Percentiles rank a stretch among this genome's conserved stretches.
Evolutionary conservation across 2,888 invertebrate species (phyloP).

Genomic region (Carabus problematicus): DNA sequence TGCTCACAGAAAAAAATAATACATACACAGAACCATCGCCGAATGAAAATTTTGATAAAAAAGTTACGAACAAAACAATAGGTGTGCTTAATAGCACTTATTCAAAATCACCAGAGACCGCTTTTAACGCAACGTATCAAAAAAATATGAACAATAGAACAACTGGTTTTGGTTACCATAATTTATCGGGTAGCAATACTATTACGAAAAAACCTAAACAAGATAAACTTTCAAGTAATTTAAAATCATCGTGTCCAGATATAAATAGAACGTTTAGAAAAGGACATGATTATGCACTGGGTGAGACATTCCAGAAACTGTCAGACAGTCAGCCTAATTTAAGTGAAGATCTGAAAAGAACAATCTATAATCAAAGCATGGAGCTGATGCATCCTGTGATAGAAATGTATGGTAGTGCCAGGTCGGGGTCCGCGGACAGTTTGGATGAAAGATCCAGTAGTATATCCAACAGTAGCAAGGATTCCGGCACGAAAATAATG

Average conservation of each 20-base stretch:
- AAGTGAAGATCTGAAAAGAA: constrained; percentile 33
- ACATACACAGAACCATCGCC: constrained; percentile 8
- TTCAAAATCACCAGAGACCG: constrained; percentile 14
- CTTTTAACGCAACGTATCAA: constrained; percentile 27
- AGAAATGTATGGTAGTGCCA: constrained; percentile 17
- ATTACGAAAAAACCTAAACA: constrained; percentile 27
- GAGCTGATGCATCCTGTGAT: constrained; percentile 28
- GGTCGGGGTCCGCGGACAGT: constrained; percentile 56
- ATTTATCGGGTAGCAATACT: constrained; percentile 29
- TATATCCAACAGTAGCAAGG: constrained; percentile 54
- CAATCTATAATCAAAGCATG: constrained; percentile 41
- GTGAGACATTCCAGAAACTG: constrained; percentile 34
- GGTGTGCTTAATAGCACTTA: constrained; percentile 15
- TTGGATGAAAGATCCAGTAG: constrained; percentile 56
- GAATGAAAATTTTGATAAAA: constrained; percentile 22
- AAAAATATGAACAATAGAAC: constrained; percentile 24
- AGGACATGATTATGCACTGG: constrained; percentile 21
- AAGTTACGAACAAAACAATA: constrained; percentile 9
- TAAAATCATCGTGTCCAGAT: constrained; percentile 38
- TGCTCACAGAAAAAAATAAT: constrained; percentile 1
- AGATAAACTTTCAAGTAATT: constrained; percentile 4
- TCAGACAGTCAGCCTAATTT: constrained; percentile 39
- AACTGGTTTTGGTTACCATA: constrained; percentile 7
- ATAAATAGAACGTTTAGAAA: constrained; percentile 34
- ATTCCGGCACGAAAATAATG: constrained; percentile 55